Conservation (phyloP, 2,888 invertebrate species). For the Tiphia femorata region DNA sequence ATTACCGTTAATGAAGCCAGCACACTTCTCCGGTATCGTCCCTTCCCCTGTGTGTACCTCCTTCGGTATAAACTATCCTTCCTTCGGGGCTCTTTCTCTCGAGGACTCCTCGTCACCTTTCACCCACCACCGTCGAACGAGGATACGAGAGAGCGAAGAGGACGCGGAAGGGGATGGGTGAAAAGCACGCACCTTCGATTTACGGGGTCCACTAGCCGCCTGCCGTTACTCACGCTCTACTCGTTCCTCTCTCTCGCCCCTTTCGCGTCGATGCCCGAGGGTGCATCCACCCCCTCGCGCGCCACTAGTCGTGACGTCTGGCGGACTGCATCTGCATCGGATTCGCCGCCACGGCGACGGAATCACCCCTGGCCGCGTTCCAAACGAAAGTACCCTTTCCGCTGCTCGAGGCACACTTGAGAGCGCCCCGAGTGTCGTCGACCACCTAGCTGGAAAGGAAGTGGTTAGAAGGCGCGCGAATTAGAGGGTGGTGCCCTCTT, state of each 20-base stretch:
- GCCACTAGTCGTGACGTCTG: slow-evolving; percentile 2
- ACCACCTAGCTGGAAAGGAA: slow-evolving; percentile 30
- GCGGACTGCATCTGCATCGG: slow-evolving; percentile 40
- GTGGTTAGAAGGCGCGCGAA: slow-evolving; percentile 42
- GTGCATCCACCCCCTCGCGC: slow-evolving; percentile 18
- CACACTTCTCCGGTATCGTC: slow-evolving; percentile 39
- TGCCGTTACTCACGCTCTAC: slow-evolving; percentile 29
- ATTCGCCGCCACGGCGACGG: slow-evolving; percentile 29
- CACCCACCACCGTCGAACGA: no score
- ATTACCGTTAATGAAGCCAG: slow-evolving; percentile 61
- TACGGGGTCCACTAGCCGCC: slow-evolving; percentile 17
- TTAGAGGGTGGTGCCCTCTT: slow-evolving; percentile 37
- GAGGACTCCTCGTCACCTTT: neutral
- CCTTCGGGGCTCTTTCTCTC: neutral
- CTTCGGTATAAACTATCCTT: no score
- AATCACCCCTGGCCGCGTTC: slow-evolving; percentile 40
- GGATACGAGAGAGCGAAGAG: no score
- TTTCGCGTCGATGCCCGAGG: slow-evolving; percentile 12
- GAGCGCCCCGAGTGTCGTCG: slow-evolving; percentile 41
- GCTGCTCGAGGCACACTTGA: slow-evolving; percentile 32
- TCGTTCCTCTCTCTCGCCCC: neutral
- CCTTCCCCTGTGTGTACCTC: no score
- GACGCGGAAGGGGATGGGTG: no score
- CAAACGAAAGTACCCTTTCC: slow-evolving; percentile 43
- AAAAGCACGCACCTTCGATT: slow-evolving; percentile 42